phyloP scores from a whole-genome alignment of 2,888 invertebrate species.

The Chironomus riparius region DNA sequence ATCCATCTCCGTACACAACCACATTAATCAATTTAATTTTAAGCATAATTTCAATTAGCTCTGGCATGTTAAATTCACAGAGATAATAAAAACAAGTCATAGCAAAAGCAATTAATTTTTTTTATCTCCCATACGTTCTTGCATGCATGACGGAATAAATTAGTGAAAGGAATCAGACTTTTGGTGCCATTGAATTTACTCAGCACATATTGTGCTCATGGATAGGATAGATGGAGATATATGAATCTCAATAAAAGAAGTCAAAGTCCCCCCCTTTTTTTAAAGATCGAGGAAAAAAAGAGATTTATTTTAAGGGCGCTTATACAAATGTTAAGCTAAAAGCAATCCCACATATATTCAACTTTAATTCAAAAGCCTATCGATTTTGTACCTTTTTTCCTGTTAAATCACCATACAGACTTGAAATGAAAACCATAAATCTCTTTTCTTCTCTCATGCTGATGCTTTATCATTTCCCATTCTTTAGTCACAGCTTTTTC shows the following conservation, averaged over 20 bases:
- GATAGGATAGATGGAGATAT: no score
- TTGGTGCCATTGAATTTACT: neutral
- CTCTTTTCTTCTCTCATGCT: neutral
- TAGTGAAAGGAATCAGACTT: neutral
- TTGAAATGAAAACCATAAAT: slow-evolving; percentile 17
- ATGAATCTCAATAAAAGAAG: no score
- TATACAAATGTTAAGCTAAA: no score
- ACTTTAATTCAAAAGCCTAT: neutral
- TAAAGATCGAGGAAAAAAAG: no score
- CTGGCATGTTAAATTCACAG: neutral
- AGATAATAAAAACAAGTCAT: neutral
- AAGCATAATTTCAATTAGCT: neutral
- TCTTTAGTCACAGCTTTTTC: neutral
- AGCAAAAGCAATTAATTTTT: no score
- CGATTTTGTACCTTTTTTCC: neutral
- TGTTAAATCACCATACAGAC: neutral
- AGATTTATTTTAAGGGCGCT: no score
- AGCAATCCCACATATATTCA: neutral
- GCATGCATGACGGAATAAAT: neutral
- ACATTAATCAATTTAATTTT: neutral
- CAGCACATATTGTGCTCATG: no score
- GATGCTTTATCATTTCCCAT: neutral
- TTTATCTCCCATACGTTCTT: no score
- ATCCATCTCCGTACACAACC: neutral
- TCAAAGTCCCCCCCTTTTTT: no score